Conservation (phyloP, 2,888 invertebrate species). For the Pseudococcus longispinus region DNA sequence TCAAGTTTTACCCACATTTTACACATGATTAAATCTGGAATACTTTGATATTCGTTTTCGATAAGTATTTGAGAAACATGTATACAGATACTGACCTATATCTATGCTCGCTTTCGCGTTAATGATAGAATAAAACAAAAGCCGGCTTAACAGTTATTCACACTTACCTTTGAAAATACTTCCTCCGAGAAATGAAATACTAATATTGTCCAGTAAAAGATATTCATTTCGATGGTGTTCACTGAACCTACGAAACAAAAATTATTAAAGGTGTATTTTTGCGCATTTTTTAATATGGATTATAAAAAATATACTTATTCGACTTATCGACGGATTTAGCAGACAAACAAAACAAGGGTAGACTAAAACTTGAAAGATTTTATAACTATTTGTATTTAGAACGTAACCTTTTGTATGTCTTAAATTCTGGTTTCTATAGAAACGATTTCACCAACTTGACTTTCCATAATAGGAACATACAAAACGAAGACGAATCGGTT, state of each 20-base stretch:
- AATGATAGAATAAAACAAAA: neutral
- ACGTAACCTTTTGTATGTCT: conserved; percentile 25
- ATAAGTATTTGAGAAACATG: neutral
- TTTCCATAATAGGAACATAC: neutral
- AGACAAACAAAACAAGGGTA: neutral
- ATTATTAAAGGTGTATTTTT: neutral
- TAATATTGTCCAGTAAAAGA: conserved; percentile 22
- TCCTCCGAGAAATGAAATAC: conserved; percentile 8
- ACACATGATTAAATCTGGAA: neutral
- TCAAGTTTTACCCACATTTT: neutral
- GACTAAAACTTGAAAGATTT: conserved; percentile 25
- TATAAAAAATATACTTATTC: neutral
- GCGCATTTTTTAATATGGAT: neutral
- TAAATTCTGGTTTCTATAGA: conserved; percentile 27
- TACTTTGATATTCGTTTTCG: neutral
- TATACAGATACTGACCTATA: neutral
- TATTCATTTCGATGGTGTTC: neutral
- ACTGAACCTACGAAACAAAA: conserved; percentile 6
- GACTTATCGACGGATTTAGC: conserved; percentile 5
- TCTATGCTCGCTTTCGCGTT: neutral
- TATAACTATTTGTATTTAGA: neutral
- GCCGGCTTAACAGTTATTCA: neutral
- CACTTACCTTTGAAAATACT: conserved; percentile 18
- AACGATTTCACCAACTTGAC: conserved; percentile 28
- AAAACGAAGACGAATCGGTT: neutral